Percentiles rank a stretch among this genome's conserved stretches.
phyloP scores from a whole-genome alignment of 2,113 vertebrate species.

The Campylomormyrus numenius region DNA sequence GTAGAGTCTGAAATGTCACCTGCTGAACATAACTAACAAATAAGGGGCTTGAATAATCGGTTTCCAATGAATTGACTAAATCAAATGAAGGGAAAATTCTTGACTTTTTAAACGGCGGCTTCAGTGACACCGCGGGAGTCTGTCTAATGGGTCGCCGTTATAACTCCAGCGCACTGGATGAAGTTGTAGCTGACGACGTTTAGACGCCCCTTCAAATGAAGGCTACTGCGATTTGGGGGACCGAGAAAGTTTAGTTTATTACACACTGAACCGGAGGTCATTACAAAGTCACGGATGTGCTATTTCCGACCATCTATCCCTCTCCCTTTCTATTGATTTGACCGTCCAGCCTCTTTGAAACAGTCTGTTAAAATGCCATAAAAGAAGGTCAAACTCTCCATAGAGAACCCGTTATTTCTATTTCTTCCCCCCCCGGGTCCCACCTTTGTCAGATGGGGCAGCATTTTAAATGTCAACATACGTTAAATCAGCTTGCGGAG shows the following conservation, averaged over 20 bases:
- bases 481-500: background rate
- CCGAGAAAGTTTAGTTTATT: conserved; percentile 6
- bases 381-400: conserved; percentile 21
- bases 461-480: conserved; percentile 18
- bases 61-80: conserved; percentile 41
- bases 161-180: background rate
- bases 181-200: background rate
- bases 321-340: conserved; percentile 12
- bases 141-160: background rate
- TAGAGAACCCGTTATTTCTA: conserved; percentile 8
- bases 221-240: background rate
- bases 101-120: background rate
- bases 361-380: conserved; percentile 23
- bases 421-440: conserved; percentile 9
- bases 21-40: conserved; percentile 52
- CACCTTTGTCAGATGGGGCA: conserved; percentile 9
- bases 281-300: conserved; percentile 17
- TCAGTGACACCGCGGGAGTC: background rate
- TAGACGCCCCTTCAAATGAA: background rate
- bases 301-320: conserved; percentile 8
- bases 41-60: conserved; percentile 63
- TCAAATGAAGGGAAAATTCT: background rate
- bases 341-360: conserved; percentile 10
- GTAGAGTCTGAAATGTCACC: conserved; percentile 20
- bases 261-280: conserved; percentile 10